Base-by-base conservation (phyloP, 2,113 vertebrate genomes). In the Myotis davidii region DNA sequence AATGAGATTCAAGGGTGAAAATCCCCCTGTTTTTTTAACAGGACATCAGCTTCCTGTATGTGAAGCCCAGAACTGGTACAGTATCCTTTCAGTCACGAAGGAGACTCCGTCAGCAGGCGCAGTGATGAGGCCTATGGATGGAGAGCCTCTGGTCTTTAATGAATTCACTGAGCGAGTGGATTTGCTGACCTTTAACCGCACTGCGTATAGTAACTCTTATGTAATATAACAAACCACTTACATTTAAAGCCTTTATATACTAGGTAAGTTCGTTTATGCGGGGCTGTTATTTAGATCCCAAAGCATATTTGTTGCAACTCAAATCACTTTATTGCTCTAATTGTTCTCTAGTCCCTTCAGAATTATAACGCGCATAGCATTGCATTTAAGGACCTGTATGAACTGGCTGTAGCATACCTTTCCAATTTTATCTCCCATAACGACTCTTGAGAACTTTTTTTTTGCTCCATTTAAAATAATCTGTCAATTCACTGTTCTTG, bases 31-130 rank as follows among this genome's bases (percentile, higher is more conserved):
- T 95, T 42, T 42, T 96, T 65, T 39, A 77, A 39, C 0, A 37
- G 37, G n/a, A 48, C 6, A 14, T 91, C 56, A 45, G 5, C 23
- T 85, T 34, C 88, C 48, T 94, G n/a, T 21, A 1, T 17, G 13
- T 25, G 9, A 59, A 74, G 34, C 23, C 37, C 54, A 72, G 25
- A 32, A 52, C 14, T 39, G 48, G 14, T 82, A 5, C 9, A 59
- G 27, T 4, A 39, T 16, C 48, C 52, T 64, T 83, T 70, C 70
- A 34, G 0, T 18, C 27, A 42, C 1, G 13, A 82, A 52, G 20
- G 10, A 65, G 20, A 67, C 11, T 5, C 42, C 17, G 8, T 78
- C 45, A 59, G 17, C 6, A 37, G 1, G 0, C 20, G 0, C 20
- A 13, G 54, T 73, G 64, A 56, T 4, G 17, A 32, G 29, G 2